A percentile compares a stretch with the other conserved stretches of the same genome.
Evolutionary conservation across 1,140 invertebrate species (phyloP).

Genomic region (Lepidotrigona ventralis): DNA sequence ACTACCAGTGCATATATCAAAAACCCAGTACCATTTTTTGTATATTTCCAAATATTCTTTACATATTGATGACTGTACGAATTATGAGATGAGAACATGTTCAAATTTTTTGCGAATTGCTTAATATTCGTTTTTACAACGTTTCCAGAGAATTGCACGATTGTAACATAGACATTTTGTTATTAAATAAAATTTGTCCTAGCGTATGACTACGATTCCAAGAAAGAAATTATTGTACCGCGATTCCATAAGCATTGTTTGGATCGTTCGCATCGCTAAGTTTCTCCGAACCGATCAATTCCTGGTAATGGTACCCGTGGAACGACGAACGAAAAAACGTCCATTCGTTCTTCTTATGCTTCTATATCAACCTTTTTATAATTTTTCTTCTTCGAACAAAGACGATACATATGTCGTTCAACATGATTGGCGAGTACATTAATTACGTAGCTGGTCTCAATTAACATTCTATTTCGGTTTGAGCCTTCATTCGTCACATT

Average conservation of each 20-base stretch:
- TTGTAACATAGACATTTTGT: background rate
- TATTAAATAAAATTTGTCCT: background rate
- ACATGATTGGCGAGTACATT: background rate
- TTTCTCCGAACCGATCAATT: conserved; percentile 55
- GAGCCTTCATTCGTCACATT: background rate
- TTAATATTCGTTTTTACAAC: background rate
- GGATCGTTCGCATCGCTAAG: conserved; percentile 59
- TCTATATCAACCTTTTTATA: background rate
- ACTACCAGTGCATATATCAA: too few relatives aligned
- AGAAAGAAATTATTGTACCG: conserved; percentile 70
- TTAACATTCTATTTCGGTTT: conserved; percentile 3
- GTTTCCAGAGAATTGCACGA: background rate
- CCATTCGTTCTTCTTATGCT: conserved; percentile 6
- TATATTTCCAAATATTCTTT: too few relatives aligned
- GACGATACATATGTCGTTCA: background rate
- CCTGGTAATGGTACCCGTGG: conserved; percentile 24
- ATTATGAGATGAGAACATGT: too few relatives aligned
- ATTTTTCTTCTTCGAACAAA: background rate
- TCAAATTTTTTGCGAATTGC: background rate
- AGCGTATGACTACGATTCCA: conserved; percentile 58
- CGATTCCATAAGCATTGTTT: conserved; percentile 60
- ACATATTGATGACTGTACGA: too few relatives aligned
- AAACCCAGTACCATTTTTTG: too few relatives aligned
- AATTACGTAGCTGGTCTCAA: background rate
- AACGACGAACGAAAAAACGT: conserved; percentile 17